Conservation (phyloP, 2,113 vertebrate species). For the Trogon melanurus region DNA sequence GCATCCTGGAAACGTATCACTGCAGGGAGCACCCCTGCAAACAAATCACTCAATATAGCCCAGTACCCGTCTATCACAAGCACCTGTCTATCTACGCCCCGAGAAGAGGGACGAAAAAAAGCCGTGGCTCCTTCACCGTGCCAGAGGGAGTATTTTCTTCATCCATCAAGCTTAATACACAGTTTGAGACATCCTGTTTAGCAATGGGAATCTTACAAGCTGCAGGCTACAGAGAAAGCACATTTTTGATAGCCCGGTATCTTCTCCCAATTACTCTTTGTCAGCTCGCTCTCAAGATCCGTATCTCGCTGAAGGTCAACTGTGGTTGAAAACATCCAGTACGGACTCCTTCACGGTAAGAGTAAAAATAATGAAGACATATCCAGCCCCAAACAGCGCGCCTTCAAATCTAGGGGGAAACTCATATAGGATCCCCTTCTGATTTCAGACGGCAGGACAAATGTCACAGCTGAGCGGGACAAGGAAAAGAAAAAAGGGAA, state of each 20-base stretch:
- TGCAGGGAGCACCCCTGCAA: background rate
- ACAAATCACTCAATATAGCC: background rate
- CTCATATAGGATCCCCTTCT: conserved; percentile 10
- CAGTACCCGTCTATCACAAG: background rate
- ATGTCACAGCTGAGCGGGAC: conserved; percentile 5
- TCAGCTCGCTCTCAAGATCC: conserved; percentile 44
- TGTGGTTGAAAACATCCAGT: conserved; percentile 53
- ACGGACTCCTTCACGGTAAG: conserved; percentile 45
- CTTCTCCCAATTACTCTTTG: conserved; percentile 64
- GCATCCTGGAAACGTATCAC: background rate
- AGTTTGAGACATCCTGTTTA: conserved; percentile 47
- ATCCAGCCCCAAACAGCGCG: background rate
- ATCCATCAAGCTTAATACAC: conserved; percentile 22
- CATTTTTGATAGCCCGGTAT: conserved; percentile 31
- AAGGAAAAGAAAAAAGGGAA: background rate
- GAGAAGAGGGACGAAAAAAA: background rate
- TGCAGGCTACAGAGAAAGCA: conserved; percentile 38
- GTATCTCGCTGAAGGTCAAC: conserved; percentile 59
- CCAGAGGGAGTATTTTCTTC: conserved; percentile 7
- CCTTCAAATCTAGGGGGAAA: background rate
- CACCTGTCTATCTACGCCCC: background rate
- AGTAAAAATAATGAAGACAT: conserved; percentile 51
- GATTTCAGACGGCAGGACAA: conserved; percentile 17
- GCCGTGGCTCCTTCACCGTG: background rate
- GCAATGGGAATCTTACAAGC: conserved; percentile 52